Base-by-base conservation (phyloP, 2,797 vertebrate genomes). In the Rhinophrynus dorsalis region DNA sequence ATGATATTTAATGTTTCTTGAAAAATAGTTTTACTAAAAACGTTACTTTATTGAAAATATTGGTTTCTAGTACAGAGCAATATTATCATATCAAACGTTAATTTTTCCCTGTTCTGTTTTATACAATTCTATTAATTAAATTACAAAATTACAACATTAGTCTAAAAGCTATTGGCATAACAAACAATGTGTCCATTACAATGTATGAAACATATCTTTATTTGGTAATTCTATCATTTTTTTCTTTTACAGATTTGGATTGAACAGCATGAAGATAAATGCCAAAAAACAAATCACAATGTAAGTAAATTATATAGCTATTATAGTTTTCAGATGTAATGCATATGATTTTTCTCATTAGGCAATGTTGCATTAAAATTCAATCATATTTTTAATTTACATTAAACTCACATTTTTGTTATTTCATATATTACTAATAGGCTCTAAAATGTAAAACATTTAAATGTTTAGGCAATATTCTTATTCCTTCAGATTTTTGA, bases 341-440 rank as follows among this genome's bases (percentile, higher is more conserved):
- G 21, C 20, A 29, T 48, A 67, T 58, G 21, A 12, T 26, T 57
- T 66, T 54, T 51, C 40, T 66, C 51, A 66, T 66, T 67, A 67
- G 29, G 52, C 40, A 29, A 48, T 57, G 52, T 48, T 47, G 42
- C 54, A 67, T 48, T 57, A 67, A 57, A 67, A 37, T 57, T 21
- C 40, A 67, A 47, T 67, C 37, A 18, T 21, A 57, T 44, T 48
- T 67, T 56, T 57, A n/a, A n/a, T n/a, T n/a, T n/a, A n/a, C n/a
- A n/a, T n/a, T n/a, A 57, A 57, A 47, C 47, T 48, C 54, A 47
- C 29, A 47, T 57, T 35, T 57, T 21, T 47, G 17, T 20, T 57
- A 30, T 57, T 67, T 48, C 18, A 26, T 48, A 48, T 10, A 57
- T 47, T 67, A 47, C 64, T 67, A 67, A 47, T 48, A 38, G 21